These are phyloP conservation scores for Globodera rostochiensis DNA, from an alignment of 1,140 invertebrate genomes.

Conservation along the genomic window DNA sequence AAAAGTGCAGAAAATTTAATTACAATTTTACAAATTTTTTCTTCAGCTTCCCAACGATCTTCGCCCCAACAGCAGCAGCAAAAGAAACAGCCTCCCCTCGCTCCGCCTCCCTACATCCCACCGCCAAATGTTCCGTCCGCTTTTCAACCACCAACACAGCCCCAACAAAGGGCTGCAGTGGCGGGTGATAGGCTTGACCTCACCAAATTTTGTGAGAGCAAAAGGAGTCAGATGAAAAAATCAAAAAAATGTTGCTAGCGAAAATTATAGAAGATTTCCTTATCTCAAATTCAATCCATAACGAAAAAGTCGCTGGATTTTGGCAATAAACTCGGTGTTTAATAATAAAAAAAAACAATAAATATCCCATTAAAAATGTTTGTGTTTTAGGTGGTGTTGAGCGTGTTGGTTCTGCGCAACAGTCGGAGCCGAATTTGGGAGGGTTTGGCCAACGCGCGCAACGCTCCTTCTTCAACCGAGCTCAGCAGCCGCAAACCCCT, in stretches of 20 bases:
- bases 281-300: no score
- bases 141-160: not conserved
- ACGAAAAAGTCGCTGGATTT: no score
- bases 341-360: no score
- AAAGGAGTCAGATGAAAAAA: no score
- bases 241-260: no score
- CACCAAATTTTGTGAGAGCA: no score
- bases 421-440: not conserved
- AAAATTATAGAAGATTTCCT: no score
- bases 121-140: not conserved
- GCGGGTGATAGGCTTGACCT: not conserved
- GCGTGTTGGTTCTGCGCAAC: not conserved
- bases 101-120: not conserved
- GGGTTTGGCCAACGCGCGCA: not conserved
- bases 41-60: not conserved
- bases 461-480: not conserved
- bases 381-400: no score
- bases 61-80: not conserved
- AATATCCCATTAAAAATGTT: no score
- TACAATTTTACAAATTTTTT: not conserved
- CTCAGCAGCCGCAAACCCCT: not conserved
- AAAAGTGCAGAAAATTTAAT: not conserved
- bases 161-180: not conserved
- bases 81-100: not conserved
- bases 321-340: no score